Base-by-base conservation (phyloP, 2,797 vertebrate genomes). In the Sebastes trivittatus region DNA sequence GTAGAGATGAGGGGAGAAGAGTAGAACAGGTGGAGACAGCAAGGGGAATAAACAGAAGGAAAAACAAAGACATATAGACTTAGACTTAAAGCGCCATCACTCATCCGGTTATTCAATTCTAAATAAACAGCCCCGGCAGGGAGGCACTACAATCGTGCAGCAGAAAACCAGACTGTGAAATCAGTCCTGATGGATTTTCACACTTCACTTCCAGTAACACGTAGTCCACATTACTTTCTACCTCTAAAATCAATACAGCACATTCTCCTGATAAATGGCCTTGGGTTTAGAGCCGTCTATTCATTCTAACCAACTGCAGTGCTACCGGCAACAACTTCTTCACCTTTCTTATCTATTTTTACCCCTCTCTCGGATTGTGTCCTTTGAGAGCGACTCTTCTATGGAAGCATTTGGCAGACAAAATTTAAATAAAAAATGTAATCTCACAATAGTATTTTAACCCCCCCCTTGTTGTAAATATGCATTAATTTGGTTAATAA, bases 161-260 rank as follows among this genome's bases (percentile, higher is more conserved):
- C 54, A 66, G 67, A 58, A 85, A 81, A 83, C 22, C 11, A 4
- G 52, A 76, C 75, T 71, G 55, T 77, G 77, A 86, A 87, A 84
- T 81, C 62, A 56, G 60, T 67, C 9, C 34, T 59, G 82, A 79
- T 87, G 68, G 82, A 83, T 88, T 83, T 87, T 87, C 75, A 83
- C 81, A 87, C 62, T 71, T 84, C 63, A 68, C 62, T 63, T 87
- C 58, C 72, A 82, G 68, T 49, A 58, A 71, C 75, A 81, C 72
- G 71, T 81, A 72, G 13, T 52, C 55, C 64, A 74, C 67, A 79
- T 85, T 25, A 79, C 60, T 67, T 72, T 75, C 78, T 60, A 61
- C 70, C 58, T 63, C 49, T 60, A 81, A 63, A 88, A 90, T 85
- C 77, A 78, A 90, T 83, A 81, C 20, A 23, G 71, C 59, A 27